These are phyloP conservation scores for Mobula birostris DNA, from an alignment of 2,113 vertebrate species.

Conservation along the genomic window DNA sequence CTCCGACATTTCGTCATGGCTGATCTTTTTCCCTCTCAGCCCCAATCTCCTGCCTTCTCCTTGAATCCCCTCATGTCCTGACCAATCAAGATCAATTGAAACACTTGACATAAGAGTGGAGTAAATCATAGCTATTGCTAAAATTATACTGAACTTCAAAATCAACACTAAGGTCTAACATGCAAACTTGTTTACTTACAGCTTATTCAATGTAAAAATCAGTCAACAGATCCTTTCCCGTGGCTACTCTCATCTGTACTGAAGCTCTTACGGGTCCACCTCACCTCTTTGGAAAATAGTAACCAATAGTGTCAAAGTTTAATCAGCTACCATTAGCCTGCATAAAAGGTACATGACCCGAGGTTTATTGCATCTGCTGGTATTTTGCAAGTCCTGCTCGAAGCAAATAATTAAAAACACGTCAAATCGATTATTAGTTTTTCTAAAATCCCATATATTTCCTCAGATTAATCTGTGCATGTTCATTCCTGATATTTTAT, in stretches of 20 bases:
- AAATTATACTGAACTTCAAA: neutral
- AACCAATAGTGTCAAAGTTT: neutral
- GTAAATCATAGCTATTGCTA: neutral
- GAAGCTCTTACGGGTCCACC: neutral
- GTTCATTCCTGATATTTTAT: neutral
- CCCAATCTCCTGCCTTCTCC: no score
- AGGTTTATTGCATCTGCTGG: neutral
- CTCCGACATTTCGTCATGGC: no score
- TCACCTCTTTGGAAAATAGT: neutral
- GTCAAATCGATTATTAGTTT: neutral
- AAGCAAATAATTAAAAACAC: conserved; percentile 1
- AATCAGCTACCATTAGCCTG: no score
- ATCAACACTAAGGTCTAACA: neutral
- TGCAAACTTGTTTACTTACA: neutral
- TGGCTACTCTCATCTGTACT: neutral
- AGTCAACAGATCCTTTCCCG: neutral
- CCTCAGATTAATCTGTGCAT: neutral
- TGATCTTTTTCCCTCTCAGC: no score
- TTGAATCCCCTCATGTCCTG: no score
- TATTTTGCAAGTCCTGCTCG: neutral
- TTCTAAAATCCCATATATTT: neutral
- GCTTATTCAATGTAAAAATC: neutral
- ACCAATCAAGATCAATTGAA: neutral
- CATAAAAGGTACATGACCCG: neutral
- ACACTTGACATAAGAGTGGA: neutral